These are phyloP conservation scores for Dermochelys coriacea DNA, from an alignment of 2,797 vertebrate genomes.

Conservation along the genomic window DNA sequence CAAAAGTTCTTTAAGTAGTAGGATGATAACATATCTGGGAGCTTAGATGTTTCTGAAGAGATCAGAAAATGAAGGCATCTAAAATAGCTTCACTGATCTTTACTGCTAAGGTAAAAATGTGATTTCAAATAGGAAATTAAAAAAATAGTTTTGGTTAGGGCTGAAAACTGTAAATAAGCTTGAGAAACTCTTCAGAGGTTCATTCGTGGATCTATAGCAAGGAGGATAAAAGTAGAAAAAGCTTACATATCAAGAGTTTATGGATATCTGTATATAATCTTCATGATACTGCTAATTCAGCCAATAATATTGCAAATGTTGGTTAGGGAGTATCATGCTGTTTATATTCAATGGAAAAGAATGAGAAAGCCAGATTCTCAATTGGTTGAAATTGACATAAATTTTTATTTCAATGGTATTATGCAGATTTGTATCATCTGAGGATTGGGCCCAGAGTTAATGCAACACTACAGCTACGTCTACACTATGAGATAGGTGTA, in stretches of 20 bases:
- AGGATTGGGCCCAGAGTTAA: not conserved
- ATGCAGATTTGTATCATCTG: not conserved
- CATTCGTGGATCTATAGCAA: not conserved
- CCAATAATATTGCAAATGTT: not conserved
- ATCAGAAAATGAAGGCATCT: not conserved
- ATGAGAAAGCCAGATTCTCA: not conserved
- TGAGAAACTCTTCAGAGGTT: not conserved
- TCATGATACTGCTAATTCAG: not conserved
- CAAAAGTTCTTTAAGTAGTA: conserved; percentile 4
- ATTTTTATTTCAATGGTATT: not conserved
- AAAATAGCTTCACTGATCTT: not conserved
- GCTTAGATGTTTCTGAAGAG: not conserved
- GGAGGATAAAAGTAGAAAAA: not conserved
- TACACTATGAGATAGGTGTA: too few species aligned
- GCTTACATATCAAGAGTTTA: not conserved
- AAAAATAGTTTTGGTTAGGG: not conserved
- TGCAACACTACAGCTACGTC: too few species aligned
- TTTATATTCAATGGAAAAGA: not conserved
- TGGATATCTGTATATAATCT: not conserved
- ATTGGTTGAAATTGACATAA: not conserved
- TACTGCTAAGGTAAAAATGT: not conserved
- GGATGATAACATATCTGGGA: not conserved
- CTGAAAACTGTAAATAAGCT: not conserved
- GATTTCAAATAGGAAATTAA: not conserved
- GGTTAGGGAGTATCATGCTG: not conserved